Percentiles rank a stretch among this genome's conserved stretches.
Conservation (phyloP, 2,113 vertebrate species). For the Periophthalmus modestus region DNA sequence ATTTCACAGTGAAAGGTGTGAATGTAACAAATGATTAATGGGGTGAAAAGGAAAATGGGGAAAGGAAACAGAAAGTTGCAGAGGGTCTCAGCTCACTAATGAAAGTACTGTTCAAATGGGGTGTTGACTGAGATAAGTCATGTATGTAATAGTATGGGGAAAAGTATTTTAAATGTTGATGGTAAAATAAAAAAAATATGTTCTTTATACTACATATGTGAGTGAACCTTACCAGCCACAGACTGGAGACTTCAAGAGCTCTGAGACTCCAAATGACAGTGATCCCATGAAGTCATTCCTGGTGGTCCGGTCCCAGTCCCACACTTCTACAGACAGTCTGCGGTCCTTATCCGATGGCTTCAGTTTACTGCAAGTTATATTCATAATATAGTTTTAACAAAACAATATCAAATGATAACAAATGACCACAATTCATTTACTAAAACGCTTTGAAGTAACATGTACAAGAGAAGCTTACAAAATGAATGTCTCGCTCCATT, state of each 20-base stretch:
- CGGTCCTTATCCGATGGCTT: constrained; percentile 92
- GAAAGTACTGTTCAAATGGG: not conserved
- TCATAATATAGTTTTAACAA: not conserved
- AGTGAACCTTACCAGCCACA: constrained; percentile 84
- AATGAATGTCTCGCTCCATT: constrained; percentile 90
- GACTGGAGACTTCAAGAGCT: constrained; percentile 91
- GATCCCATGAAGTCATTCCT: constrained; percentile 98
- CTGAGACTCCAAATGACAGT: constrained; percentile 95
- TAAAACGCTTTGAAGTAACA: not conserved
- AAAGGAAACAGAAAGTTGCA: not conserved
- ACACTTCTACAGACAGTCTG: constrained; percentile 91
- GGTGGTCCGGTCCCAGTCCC: constrained; percentile 98
- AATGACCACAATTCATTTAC: not conserved
- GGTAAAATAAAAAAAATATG: not conserved
- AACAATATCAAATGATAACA: not conserved
- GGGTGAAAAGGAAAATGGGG: not conserved
- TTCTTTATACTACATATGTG: not conserved
- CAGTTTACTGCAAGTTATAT: constrained; percentile 83
- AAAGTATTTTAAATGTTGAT: not conserved
- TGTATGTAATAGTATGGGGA: not conserved
- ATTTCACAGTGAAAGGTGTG: constrained; percentile 1
- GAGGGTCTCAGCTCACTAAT: not conserved
- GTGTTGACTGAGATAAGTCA: not conserved
- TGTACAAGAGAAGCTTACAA: constrained; percentile 81
- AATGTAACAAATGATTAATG: not conserved